A percentile compares a stretch with the other conserved stretches of the same genome.
Conservation (phyloP, 2,888 invertebrate species). For the Tetranychus truncatus region DNA sequence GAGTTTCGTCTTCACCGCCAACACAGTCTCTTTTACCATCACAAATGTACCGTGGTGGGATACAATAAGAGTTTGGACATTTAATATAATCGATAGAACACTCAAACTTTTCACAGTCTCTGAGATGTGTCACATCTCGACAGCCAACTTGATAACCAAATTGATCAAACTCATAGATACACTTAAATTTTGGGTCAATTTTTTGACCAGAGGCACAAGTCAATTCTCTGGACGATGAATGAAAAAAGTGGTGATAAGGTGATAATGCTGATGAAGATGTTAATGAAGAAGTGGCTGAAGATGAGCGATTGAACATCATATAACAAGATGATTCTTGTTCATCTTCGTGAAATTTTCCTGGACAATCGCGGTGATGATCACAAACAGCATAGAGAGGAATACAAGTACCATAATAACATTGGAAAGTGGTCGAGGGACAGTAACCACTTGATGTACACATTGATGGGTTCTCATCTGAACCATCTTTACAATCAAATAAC, state of each 20-base stretch:
- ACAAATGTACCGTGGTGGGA: slow-evolving; percentile 29
- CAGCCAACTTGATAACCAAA: slow-evolving; percentile 29
- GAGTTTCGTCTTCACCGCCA: slow-evolving; percentile 28
- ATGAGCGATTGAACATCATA: not conserved
- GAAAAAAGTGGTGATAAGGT: not conserved
- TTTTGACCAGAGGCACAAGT: slow-evolving; percentile 28
- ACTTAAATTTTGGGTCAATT: slow-evolving; percentile 24
- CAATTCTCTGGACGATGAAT: slow-evolving; percentile 5
- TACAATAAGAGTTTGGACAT: slow-evolving; percentile 29
- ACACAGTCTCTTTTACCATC: slow-evolving; percentile 30
- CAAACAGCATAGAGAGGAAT: slow-evolving; percentile 29
- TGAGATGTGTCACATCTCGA: slow-evolving; percentile 29
- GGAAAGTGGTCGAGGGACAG: slow-evolving; percentile 29
- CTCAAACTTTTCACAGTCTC: slow-evolving; percentile 27
- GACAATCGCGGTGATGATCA: slow-evolving; percentile 29
- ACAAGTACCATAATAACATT: slow-evolving; percentile 30
- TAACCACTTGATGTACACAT: slow-evolving; percentile 16
- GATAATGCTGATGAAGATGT: not conserved
- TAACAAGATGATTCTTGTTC: slow-evolving; percentile 26
- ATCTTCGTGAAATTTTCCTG: slow-evolving; percentile 30
- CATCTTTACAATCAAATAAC: slow-evolving; percentile 30
- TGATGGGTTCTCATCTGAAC: slow-evolving; percentile 18
- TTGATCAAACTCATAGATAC: slow-evolving; percentile 29
- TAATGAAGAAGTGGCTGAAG: not conserved
- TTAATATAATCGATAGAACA: slow-evolving; percentile 29